A percentile compares a stretch with the other conserved stretches of the same genome.
Conservation (phyloP, 2,888 invertebrate species). For the Drosophila demipolita region DNA sequence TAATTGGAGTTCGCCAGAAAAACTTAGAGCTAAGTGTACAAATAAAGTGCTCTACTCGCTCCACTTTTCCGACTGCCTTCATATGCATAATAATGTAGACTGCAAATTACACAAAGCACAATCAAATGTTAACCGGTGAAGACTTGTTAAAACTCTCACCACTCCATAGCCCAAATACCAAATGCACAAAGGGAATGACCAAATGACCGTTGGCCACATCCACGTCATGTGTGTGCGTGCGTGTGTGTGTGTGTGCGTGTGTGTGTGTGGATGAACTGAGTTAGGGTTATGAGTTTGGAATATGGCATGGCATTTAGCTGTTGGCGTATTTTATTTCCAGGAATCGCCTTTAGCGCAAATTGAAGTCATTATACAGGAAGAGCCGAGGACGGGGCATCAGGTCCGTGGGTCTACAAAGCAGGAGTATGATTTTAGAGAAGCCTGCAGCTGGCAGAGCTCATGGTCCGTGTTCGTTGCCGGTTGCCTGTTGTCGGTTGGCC, state of each 20-base stretch:
- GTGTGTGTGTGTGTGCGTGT: background rate
- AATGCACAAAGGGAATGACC: slow-evolving; percentile 66
- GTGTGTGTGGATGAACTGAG: slow-evolving; percentile 7
- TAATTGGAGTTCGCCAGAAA: background rate
- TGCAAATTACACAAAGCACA: slow-evolving; percentile 37
- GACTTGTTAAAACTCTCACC: slow-evolving; percentile 44
- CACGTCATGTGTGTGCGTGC: slow-evolving; percentile 2
- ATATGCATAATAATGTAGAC: slow-evolving; percentile 32
- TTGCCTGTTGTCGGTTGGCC: slow-evolving; percentile 33
- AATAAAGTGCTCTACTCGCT: background rate
- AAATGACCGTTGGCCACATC: slow-evolving; percentile 55
- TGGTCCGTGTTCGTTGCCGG: slow-evolving; percentile 6
- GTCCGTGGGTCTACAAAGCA: background rate
- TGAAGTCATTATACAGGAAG: slow-evolving; percentile 75
- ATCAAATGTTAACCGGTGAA: slow-evolving; percentile 32
- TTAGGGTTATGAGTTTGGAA: slow-evolving; percentile 28
- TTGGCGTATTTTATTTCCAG: slow-evolving; percentile 80
- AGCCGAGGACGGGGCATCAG: slow-evolving; percentile 12
- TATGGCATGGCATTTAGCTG: slow-evolving; percentile 81
- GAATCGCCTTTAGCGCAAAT: slow-evolving; percentile 80
- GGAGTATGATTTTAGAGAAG: slow-evolving; percentile 2
- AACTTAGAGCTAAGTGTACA: background rate
- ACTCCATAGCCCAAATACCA: slow-evolving; percentile 47
- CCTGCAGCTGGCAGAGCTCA: slow-evolving; percentile 44
- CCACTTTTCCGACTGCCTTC: slow-evolving; percentile 18